Conservation (phyloP, 1,140 invertebrate genomes). For the Pentalonia nigronervosa region DNA sequence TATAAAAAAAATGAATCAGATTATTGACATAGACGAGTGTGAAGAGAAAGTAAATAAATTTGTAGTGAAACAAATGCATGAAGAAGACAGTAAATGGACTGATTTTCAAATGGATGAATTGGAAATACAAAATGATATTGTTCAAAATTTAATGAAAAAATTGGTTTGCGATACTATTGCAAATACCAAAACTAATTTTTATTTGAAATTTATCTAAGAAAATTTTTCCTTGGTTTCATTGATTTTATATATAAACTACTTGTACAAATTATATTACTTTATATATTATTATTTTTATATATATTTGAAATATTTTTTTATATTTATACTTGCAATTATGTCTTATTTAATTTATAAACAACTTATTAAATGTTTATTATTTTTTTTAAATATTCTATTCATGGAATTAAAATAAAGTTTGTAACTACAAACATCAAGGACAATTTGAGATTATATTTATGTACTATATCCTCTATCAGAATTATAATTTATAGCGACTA, state of each 20-base stretch:
- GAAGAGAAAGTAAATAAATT: conserved; percentile 50
- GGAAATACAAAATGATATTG: conserved; percentile 33
- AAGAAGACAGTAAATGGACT: conserved; percentile 35
- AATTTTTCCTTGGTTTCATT: neutral
- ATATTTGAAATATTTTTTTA: neutral
- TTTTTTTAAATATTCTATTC: neutral
- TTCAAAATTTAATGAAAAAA: conserved; percentile 49
- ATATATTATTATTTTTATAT: neutral
- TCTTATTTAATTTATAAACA: neutral
- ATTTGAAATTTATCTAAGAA: conserved; percentile 2
- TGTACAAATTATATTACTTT: neutral
- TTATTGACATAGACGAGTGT: conserved; percentile 23
- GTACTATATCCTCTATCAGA: neutral
- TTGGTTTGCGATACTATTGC: conserved; percentile 25
- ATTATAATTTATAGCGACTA: neutral
- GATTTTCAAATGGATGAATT: conserved; percentile 38
- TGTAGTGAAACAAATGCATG: conserved; percentile 27
- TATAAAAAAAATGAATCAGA: neutral
- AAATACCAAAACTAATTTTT: conserved; percentile 37
- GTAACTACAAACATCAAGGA: neutral
- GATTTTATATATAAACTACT: neutral
- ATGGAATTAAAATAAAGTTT: neutral
- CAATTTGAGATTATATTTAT: neutral
- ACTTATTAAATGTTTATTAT: neutral
- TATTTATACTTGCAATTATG: neutral